These are phyloP conservation scores for Tupiocoris notatus DNA, from an alignment of 2,888 invertebrate species.

Conservation along the genomic window DNA sequence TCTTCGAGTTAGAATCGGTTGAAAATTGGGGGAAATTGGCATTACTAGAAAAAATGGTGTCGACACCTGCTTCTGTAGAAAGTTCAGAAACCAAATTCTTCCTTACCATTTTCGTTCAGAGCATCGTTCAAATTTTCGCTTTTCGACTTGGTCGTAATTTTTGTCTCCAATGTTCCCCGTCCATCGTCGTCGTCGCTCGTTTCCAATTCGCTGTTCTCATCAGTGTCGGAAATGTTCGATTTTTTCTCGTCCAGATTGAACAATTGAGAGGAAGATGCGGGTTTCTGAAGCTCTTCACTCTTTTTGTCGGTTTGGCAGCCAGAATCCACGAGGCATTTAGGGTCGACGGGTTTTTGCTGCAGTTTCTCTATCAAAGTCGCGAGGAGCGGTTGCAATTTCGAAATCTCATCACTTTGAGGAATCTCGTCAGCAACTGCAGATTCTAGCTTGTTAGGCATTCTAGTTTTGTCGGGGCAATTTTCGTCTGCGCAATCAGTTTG, in stretches of 20 bases:
- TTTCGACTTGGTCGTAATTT: background rate
- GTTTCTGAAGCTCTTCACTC: background rate
- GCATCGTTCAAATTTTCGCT: too few relatives aligned
- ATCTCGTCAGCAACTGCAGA: too few relatives aligned
- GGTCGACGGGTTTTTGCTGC: background rate
- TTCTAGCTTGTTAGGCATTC: too few relatives aligned
- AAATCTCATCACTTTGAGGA: too few relatives aligned
- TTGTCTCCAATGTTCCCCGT: background rate
- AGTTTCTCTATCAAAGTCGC: conserved; percentile 13
- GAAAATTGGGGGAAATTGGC: too few relatives aligned
- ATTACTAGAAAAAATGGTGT: too few relatives aligned
- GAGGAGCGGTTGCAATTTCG: background rate
- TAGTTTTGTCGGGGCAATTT: too few relatives aligned
- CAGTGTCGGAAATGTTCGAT: background rate
- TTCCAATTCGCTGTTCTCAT: background rate
- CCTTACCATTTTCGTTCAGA: too few relatives aligned
- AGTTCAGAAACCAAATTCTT: too few relatives aligned
- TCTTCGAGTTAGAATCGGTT: too few relatives aligned
- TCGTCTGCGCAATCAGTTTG: too few relatives aligned
- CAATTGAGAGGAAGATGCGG: background rate
- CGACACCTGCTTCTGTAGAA: too few relatives aligned
- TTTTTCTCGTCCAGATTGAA: background rate
- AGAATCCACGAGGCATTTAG: background rate
- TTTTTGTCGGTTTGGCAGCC: background rate
- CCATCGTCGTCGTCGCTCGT: background rate